phyloP scores from a whole-genome alignment of 2,888 invertebrate species.

The Arrhopalites spinosus region DNA sequence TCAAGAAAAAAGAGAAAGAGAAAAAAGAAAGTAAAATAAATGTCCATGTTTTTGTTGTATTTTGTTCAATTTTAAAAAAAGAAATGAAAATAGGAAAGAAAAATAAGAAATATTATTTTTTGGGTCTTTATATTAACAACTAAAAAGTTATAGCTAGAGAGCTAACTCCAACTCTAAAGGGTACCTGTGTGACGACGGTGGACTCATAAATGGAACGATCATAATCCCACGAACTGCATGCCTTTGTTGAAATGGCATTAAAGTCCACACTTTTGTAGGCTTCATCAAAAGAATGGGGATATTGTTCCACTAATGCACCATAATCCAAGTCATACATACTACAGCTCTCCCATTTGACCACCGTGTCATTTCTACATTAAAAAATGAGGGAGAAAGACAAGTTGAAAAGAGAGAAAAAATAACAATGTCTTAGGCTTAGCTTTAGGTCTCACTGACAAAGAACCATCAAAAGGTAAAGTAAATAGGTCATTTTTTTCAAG shows the following conservation, averaged over 20 bases:
- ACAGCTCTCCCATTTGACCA: constrained; percentile 48
- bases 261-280: constrained; percentile 43
- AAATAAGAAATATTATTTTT: constrained; percentile 4
- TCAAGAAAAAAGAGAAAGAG: not conserved
- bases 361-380: constrained; percentile 14
- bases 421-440: not conserved
- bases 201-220: constrained; percentile 47
- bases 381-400: constrained; percentile 9
- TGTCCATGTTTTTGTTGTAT: not conserved
- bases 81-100: constrained; percentile 1
- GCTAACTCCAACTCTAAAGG: too few species aligned
- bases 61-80: not conserved
- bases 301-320: not conserved
- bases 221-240: constrained; percentile 48
- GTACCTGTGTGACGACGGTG: constrained; percentile 52
- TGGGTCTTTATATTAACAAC: constrained; percentile 38
- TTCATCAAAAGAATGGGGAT: constrained; percentile 44
- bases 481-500: too few species aligned
- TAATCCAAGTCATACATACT: constrained; percentile 44
- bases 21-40: not conserved
- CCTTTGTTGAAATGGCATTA: constrained; percentile 22
- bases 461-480: too few species aligned
- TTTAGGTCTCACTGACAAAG: not conserved
- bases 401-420: not conserved
- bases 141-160: not conserved